A percentile compares a stretch with the other conserved stretches of the same genome.
Evolutionary conservation across 1,140 invertebrate species (phyloP).

Genomic region (Apolygus lucorum): DNA sequence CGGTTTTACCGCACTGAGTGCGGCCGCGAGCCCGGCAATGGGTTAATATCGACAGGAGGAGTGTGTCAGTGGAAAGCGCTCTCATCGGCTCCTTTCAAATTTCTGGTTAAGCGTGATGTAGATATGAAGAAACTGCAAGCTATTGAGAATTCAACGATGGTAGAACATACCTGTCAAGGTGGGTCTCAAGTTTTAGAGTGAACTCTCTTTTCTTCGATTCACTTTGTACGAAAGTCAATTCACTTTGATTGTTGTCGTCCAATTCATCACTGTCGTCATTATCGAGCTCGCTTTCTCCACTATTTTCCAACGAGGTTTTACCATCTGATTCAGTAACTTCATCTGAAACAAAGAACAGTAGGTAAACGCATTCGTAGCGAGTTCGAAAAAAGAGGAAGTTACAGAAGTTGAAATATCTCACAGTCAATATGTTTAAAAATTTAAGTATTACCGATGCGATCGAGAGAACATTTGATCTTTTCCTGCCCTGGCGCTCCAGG

Average conservation of each 20-base stretch:
- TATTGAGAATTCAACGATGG: too few relatives aligned
- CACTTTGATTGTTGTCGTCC: neutral
- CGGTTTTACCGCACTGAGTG: too few relatives aligned
- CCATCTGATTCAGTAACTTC: constrained; percentile 49
- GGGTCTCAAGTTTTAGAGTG: neutral
- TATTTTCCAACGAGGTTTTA: constrained; percentile 40
- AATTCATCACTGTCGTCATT: constrained; percentile 12
- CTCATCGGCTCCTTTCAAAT: too few relatives aligned
- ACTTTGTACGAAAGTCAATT: neutral
- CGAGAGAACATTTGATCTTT: constrained; percentile 48
- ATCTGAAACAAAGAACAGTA: constrained; percentile 32
- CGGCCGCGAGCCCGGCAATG: too few relatives aligned
- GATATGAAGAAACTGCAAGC: too few relatives aligned
- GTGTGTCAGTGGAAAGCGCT: too few relatives aligned
- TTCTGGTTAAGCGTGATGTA: too few relatives aligned
- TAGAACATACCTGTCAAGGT: neutral
- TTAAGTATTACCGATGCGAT: constrained; percentile 48
- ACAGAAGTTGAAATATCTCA: too few relatives aligned
- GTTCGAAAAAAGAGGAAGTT: too few relatives aligned
- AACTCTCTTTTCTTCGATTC: neutral
- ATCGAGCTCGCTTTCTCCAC: constrained; percentile 33
- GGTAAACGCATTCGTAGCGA: too few relatives aligned
- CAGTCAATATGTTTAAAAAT: too few relatives aligned
- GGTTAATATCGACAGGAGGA: too few relatives aligned
- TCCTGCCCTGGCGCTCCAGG: constrained; percentile 42